Percentiles rank a stretch among this genome's conserved stretches.
These are phyloP conservation scores for Malurus leucopterus DNA, from an alignment of 2,797 vertebrate species.

Conservation along the genomic window DNA sequence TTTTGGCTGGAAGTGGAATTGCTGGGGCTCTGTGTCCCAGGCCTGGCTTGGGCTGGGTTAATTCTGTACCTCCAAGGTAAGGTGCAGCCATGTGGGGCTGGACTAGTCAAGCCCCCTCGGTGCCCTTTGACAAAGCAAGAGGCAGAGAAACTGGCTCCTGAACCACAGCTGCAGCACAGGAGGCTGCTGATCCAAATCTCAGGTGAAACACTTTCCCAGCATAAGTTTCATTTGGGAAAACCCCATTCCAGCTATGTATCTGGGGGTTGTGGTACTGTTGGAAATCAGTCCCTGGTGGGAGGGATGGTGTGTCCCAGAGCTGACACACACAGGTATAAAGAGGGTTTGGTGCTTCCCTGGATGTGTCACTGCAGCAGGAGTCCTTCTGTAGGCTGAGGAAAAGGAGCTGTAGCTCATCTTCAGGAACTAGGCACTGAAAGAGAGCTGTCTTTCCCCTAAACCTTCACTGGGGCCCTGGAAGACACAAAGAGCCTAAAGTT, in stretches of 20 bases:
- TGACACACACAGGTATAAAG: accelerated
- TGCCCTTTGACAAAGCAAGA: background rate
- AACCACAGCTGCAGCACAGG: background rate
- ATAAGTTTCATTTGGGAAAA: background rate
- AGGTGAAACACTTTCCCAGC: background rate
- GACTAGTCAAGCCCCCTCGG: accelerated
- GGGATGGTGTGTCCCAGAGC: background rate
- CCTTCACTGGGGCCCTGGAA: background rate
- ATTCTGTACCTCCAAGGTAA: accelerated
- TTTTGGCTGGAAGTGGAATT: background rate
- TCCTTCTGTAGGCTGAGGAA: background rate
- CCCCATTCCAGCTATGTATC: accelerated
- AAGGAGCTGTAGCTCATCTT: background rate
- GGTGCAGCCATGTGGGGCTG: background rate
- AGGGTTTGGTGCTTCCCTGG: background rate
- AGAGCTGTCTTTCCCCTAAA: background rate
- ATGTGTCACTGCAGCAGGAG: background rate
- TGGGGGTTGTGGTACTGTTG: background rate
- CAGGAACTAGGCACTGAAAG: background rate
- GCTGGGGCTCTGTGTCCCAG: background rate
- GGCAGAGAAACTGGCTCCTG: background rate
- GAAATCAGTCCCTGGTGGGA: accelerated
- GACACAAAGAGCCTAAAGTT: background rate
- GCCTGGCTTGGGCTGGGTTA: background rate
- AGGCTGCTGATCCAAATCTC: background rate